Percentiles rank a stretch among this genome's conserved stretches.
These are phyloP conservation scores for Scaptomyza graminum DNA, from an alignment of 1,140 invertebrate species.

Conservation along the genomic window DNA sequence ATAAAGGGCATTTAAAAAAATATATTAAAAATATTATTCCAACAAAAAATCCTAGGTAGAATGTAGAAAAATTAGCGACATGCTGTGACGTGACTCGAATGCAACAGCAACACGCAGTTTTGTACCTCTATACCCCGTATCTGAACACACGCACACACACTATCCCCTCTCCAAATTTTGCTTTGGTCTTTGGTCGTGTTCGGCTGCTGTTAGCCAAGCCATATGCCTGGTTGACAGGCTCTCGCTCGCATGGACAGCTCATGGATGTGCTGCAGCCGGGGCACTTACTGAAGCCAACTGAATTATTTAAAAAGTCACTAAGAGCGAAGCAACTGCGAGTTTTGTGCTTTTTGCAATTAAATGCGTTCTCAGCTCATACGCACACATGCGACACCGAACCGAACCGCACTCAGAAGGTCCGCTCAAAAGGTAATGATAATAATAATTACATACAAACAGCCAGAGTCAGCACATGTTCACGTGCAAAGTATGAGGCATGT, in stretches of 20 bases:
- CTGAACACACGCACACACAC: neutral
- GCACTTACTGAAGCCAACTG: constrained; percentile 63
- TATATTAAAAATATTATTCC: constrained; percentile 33
- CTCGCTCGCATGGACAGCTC: constrained; percentile 28
- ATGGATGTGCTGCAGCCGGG: constrained; percentile 31
- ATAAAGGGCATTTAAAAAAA: constrained; percentile 3
- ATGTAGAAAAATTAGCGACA: constrained; percentile 75
- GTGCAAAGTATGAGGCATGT: constrained; percentile 11
- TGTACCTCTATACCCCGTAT: constrained; percentile 8
- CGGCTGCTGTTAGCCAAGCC: constrained; percentile 43
- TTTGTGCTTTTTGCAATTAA: constrained; percentile 76
- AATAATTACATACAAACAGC: constrained; percentile 46
- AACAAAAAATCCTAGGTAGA: constrained; percentile 37
- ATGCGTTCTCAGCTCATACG: constrained; percentile 66
- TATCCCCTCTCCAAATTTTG: neutral
- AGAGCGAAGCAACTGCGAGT: constrained; percentile 52
- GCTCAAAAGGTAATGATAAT: constrained; percentile 62
- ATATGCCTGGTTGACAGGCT: constrained; percentile 56
- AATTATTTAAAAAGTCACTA: constrained; percentile 78
- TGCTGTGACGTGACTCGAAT: constrained; percentile 75
- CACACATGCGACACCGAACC: constrained; percentile 65
- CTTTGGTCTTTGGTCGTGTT: constrained; percentile 26
- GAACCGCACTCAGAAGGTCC: constrained; percentile 10
- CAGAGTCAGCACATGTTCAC: constrained; percentile 62
- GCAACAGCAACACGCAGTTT: constrained; percentile 31